Conservation (phyloP, 2,888 invertebrate genomes). For the Pammene aurita region DNA sequence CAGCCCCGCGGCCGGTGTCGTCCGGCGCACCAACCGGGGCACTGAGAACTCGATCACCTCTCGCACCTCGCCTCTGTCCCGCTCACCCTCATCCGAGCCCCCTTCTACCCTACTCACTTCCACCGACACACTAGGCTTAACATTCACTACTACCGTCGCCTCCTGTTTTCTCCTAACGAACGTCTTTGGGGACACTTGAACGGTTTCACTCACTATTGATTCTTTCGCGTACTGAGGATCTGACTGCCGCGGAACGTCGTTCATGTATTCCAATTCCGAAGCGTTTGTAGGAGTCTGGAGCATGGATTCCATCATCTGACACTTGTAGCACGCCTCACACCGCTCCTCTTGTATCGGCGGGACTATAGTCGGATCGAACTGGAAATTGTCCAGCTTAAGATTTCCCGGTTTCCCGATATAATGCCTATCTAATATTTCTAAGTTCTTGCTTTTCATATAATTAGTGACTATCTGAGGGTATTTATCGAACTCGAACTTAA, state of each 20-base stretch:
- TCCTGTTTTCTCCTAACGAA: constrained; percentile 72
- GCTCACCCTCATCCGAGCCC: constrained; percentile 45
- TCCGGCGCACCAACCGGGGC: constrained; percentile 58
- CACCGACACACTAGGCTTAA: constrained; percentile 43
- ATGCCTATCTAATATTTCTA: constrained; percentile 84
- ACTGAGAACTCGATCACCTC: constrained; percentile 83
- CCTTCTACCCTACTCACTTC: constrained; percentile 47
- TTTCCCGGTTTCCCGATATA: constrained; percentile 83
- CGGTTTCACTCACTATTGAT: constrained; percentile 55
- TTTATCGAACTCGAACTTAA: constrained; percentile 89
- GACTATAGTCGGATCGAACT: constrained; percentile 78
- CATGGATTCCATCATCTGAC: constrained; percentile 81
- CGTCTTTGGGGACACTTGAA: constrained; percentile 60
- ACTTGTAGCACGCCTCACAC: constrained; percentile 81
- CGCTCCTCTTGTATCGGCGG: constrained; percentile 75
- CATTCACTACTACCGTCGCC: constrained; percentile 75
- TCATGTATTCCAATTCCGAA: constrained; percentile 86
- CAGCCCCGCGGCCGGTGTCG: constrained; percentile 70
- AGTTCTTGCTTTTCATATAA: constrained; percentile 89
- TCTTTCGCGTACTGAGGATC: constrained; percentile 75
- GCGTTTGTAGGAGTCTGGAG: constrained; percentile 91
- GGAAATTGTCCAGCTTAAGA: constrained; percentile 79
- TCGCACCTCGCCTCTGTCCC: constrained; percentile 60
- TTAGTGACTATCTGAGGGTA: constrained; percentile 89
- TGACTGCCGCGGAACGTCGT: constrained; percentile 69